Conservation (phyloP, 2,888 invertebrate species). For the Mythimna albipuncta region DNA sequence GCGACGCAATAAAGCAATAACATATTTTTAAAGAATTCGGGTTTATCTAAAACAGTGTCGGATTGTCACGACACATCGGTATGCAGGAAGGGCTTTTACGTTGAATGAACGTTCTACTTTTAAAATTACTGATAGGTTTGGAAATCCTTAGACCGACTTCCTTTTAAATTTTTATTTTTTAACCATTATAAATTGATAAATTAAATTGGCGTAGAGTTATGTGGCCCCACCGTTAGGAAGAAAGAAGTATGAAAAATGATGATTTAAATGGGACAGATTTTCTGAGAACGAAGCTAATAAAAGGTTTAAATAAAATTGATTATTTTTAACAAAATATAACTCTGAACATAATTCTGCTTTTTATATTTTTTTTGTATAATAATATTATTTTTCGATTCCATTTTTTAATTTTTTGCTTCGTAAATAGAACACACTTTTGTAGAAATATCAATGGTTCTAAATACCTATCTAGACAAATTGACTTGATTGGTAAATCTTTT, state of each 20-base stretch:
- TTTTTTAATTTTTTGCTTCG: not conserved
- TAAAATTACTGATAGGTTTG: not conserved
- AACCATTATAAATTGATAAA: too few species aligned
- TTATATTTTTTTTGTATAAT: not conserved
- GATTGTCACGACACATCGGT: too few species aligned
- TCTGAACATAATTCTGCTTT: not conserved
- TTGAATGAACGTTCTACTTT: too few species aligned
- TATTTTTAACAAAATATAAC: not conserved
- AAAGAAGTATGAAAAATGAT: conserved; percentile 58
- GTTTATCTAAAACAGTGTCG: too few species aligned
- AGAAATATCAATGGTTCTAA: not conserved
- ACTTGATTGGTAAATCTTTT: conserved; percentile 6
- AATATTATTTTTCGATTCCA: conserved; percentile 9
- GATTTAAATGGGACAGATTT: conserved; percentile 28
- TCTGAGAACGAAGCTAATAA: not conserved
- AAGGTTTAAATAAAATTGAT: not conserved
- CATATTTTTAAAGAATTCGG: too few species aligned
- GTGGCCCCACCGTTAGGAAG: conserved; percentile 61
- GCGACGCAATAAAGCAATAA: too few species aligned
- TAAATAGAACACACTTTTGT: conserved; percentile 10
- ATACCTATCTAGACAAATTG: conserved; percentile 7
- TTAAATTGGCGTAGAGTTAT: not conserved
- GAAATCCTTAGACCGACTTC: not conserved
- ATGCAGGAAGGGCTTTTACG: too few species aligned
- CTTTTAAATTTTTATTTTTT: too few species aligned